Base-by-base conservation (phyloP, 2,888 invertebrate genomes). In the Zaprionus obscuricornis region DNA sequence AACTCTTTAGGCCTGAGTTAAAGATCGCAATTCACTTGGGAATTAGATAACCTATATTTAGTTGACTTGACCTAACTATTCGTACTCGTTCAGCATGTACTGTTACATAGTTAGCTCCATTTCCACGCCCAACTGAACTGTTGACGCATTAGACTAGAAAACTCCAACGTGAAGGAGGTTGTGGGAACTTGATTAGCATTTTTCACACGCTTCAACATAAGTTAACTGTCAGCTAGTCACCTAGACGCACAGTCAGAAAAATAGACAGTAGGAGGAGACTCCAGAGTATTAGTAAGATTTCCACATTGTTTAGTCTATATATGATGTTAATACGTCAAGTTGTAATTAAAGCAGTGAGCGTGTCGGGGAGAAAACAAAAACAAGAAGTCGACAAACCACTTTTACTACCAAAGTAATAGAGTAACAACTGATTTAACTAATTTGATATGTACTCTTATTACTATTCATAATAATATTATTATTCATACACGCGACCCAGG, bases 401-500 rank as follows among this genome's bases (percentile, higher is more conserved):
- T 74, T 74, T 66, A 49, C 60, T 60, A 29, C 31, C 43, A 29
- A 46, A 39, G 13, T 31, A n/a, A n/a, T n/a, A 14, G 31, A 66
- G 60, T 63, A 55, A 51, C 43, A 62, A 29, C 13, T 14, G 34
- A 29, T 14, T 20, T 43, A 51, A 58, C 68, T 60, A 63, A 70
- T 76, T 65, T 71, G 56, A 63, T 72, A 57, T n/a, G n/a, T n/a
- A n/a, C n/a, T n/a, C n/a, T n/a, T n/a, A n/a, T n/a, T n/a, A n/a
- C n/a, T n/a, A n/a, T n/a, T n/a, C n/a, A n/a, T n/a, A n/a, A n/a
- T 26, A 66, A 45, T 43, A 63, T 60, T 51, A 54, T 64, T 31
- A 49, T 20, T 11, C 49, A 66, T 27, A 36, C 55, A 45, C 42
- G 20, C 42, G 26, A 27, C 11, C 2, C 88, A 93, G 94, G 94